A percentile compares a stretch with the other conserved stretches of the same genome.
These are phyloP conservation scores for Pipistrellus pipistrellus DNA, from an alignment of 2,797 vertebrate genomes.

Conservation along the genomic window DNA sequence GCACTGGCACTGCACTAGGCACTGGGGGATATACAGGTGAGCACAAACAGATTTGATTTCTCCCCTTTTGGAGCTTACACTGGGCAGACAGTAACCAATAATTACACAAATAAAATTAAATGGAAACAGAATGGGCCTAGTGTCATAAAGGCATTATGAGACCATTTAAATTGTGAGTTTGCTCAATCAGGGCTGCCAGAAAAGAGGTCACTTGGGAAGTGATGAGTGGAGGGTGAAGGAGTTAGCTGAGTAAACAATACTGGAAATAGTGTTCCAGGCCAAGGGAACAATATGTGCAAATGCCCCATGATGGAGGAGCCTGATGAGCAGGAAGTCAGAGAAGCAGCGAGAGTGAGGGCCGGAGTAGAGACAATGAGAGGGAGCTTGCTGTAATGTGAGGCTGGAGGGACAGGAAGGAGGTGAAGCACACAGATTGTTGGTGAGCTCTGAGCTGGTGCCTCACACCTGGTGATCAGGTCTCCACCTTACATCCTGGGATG, in stretches of 20 bases:
- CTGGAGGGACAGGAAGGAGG: neutral
- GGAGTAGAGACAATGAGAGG: neutral
- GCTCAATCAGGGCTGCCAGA: neutral
- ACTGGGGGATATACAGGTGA: neutral
- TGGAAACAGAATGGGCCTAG: neutral
- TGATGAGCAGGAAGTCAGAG: neutral
- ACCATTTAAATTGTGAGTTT: neutral
- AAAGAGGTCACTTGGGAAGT: neutral
- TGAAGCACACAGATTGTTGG: neutral
- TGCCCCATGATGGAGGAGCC: neutral
- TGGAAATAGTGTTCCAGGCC: neutral
- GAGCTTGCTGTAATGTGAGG: neutral
- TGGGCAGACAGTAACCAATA: neutral
- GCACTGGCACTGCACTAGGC: neutral
- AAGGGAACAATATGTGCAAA: neutral
- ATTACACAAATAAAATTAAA: neutral
- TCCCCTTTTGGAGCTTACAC: neutral
- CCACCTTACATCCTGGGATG: neutral
- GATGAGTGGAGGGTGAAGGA: neutral
- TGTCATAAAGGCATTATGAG: neutral
- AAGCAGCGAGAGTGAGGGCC: no score
- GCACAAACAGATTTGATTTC: neutral
- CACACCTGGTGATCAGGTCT: no score
- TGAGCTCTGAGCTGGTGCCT: neutral
- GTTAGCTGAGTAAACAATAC: neutral